phyloP scores from a whole-genome alignment of 2,888 invertebrate species.

The Drosophila eohydei region DNA sequence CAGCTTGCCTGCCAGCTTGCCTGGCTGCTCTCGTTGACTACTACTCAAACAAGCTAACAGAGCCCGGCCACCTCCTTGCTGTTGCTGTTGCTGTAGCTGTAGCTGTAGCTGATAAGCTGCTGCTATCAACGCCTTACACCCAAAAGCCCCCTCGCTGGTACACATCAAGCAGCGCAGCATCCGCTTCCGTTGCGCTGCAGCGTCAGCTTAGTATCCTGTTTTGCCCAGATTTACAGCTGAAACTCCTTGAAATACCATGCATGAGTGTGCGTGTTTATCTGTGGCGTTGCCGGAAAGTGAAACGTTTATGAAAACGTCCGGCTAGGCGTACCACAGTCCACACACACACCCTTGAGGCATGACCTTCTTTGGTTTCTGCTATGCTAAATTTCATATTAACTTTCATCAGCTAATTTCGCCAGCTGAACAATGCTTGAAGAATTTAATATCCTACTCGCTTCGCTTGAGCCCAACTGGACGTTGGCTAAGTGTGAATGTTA shows the following conservation, averaged over 20 bases:
- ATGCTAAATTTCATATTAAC: constrained; percentile 72
- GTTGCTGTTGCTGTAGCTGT: background rate
- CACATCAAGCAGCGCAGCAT: constrained; percentile 43
- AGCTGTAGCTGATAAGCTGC: constrained; percentile 65
- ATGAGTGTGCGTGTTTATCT: constrained; percentile 55
- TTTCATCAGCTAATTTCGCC: constrained; percentile 63
- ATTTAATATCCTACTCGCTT: constrained; percentile 61
- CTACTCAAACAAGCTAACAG: constrained; percentile 34
- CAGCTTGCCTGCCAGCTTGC: background rate
- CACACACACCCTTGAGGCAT: constrained; percentile 7
- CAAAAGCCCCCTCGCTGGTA: constrained; percentile 16
- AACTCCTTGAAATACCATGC: constrained; percentile 54
- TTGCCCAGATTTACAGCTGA: constrained; percentile 69
- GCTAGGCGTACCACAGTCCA: constrained; percentile 21
- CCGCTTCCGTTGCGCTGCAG: constrained; percentile 72
- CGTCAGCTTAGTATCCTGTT: constrained; percentile 70
- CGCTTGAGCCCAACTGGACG: constrained; percentile 36
- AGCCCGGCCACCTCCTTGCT: background rate
- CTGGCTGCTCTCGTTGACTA: constrained; percentile 5
- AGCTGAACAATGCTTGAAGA: constrained; percentile 69
- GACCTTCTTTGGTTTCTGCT: constrained; percentile 57
- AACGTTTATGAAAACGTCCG: constrained; percentile 75
- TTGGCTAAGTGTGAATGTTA: constrained; percentile 47
- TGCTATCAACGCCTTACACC: constrained; percentile 73
- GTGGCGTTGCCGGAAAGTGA: constrained; percentile 74